These are phyloP conservation scores for Aricia artaxerxes DNA, from an alignment of 2,888 invertebrate genomes.

Conservation along the genomic window DNA sequence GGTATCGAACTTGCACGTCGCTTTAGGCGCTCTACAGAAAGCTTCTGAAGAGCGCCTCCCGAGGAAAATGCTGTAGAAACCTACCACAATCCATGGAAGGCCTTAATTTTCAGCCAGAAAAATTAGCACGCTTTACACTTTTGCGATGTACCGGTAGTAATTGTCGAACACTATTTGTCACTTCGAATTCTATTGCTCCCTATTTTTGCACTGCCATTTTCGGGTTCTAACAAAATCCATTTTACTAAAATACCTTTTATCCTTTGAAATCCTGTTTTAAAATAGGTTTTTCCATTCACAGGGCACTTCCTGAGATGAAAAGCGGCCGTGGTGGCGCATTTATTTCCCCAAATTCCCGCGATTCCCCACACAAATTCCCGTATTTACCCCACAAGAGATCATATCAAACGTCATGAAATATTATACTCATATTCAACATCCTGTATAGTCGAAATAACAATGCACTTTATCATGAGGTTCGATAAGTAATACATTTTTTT, in stretches of 20 bases:
- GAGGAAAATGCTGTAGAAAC: too few species aligned
- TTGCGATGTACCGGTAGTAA: neutral
- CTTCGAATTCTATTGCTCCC: neutral
- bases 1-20: too few species aligned
- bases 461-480: neutral
- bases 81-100: too few species aligned
- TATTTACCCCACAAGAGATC: conserved; percentile 29
- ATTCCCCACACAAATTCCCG: conserved; percentile 19
- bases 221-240: neutral
- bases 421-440: conserved; percentile 23
- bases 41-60: too few species aligned
- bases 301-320: conserved; percentile 40
- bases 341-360: conserved; percentile 33
- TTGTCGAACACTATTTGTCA: neutral
- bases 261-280: conserved; percentile 29
- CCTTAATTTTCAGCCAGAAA: neutral
- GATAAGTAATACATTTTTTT: neutral
- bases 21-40: too few species aligned
- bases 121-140: neutral
- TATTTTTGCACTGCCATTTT: neutral
- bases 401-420: conserved; percentile 32
- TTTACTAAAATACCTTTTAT: conserved; percentile 10
- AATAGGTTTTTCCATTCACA: conserved; percentile 31
- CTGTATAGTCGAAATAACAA: conserved; percentile 6
- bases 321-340: conserved; percentile 44